phyloP scores from a whole-genome alignment of 2,888 invertebrate species.

The Cheilosia pagana region DNA sequence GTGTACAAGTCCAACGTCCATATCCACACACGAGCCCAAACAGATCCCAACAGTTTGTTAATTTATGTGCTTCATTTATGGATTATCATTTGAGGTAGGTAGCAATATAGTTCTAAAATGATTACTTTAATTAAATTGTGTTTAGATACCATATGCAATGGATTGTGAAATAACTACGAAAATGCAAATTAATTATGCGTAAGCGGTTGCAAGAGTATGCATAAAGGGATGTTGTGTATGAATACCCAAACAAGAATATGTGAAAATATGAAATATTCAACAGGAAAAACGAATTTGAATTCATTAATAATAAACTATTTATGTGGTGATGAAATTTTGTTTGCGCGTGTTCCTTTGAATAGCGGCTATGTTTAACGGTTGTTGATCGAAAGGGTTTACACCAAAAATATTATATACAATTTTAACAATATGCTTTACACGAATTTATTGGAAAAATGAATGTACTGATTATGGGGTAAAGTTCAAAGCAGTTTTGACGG shows the following conservation, averaged over 20 bases:
- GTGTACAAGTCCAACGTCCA: too few relatives aligned
- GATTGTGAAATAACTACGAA: slow-evolving; percentile 34
- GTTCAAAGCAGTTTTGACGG: too few relatives aligned
- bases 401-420: too few relatives aligned
- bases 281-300: slow-evolving; percentile 56
- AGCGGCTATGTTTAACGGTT: not conserved
- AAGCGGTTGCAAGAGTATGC: not conserved
- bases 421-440: too few relatives aligned
- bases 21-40: too few relatives aligned
- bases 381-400: not conserved
- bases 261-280: slow-evolving; percentile 39
- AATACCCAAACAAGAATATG: slow-evolving; percentile 8
- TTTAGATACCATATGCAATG: slow-evolving; percentile 46
- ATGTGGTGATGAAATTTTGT: slow-evolving; percentile 49
- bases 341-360: slow-evolving; percentile 3
- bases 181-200: slow-evolving; percentile 44
- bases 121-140: slow-evolving; percentile 56
- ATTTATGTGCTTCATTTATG: not conserved
- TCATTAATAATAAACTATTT: slow-evolving; percentile 57
- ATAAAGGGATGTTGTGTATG: not conserved
- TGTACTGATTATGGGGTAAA: not conserved
- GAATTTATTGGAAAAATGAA: too few relatives aligned
- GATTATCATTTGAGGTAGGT: not conserved
- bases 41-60: too few relatives aligned
- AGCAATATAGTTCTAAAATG: slow-evolving; percentile 19